phyloP scores from a whole-genome alignment of 2,113 vertebrate species.

The Callipepla squamata region DNA sequence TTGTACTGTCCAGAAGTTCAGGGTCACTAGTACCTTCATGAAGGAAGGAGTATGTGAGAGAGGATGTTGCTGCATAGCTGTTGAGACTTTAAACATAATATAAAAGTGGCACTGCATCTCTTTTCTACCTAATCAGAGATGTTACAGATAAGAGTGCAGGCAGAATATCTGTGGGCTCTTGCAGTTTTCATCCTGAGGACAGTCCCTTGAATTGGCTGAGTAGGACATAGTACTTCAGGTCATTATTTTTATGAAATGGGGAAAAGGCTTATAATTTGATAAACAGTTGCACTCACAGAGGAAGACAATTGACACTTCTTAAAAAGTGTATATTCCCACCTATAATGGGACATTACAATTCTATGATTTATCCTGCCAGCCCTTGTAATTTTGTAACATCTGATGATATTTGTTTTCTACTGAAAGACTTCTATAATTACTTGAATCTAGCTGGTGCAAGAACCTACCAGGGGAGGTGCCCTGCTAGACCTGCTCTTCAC shows the following conservation, averaged over 20 bases:
- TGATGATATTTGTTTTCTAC: neutral
- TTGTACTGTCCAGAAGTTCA: fast-evolving
- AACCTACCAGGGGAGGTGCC: too few relatives aligned
- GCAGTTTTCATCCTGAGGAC: neutral
- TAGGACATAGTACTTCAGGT: neutral
- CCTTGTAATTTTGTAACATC: neutral
- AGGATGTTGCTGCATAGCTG: neutral
- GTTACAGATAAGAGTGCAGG: neutral
- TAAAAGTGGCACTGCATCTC: neutral
- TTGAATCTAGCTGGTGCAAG: neutral
- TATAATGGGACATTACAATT: neutral
- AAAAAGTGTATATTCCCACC: neutral
- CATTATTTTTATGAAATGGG: neutral
- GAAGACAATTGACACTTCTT: neutral
- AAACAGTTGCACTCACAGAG: neutral
- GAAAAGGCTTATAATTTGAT: neutral
- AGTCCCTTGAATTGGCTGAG: neutral
- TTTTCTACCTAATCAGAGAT: neutral
- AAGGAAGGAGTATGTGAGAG: neutral
- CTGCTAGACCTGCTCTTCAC: too few relatives aligned
- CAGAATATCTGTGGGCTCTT: neutral
- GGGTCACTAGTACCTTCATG: neutral
- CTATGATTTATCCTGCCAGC: neutral
- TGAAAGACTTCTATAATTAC: neutral
- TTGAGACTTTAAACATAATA: neutral